These are phyloP conservation scores for Trissolcus japonicus DNA, from an alignment of 2,888 invertebrate species.

Conservation along the genomic window DNA sequence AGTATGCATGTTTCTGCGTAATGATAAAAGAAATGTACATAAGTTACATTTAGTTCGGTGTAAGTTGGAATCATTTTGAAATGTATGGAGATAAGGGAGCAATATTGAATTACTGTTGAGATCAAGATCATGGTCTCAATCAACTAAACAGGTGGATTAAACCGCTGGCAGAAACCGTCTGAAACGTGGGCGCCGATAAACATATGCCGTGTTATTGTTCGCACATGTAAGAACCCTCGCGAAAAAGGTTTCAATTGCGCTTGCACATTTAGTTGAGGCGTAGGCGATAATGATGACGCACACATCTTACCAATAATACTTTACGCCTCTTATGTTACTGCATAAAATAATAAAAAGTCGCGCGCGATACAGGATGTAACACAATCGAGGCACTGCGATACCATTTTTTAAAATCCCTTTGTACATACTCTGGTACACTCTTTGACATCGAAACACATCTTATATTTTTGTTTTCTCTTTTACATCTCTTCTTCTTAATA, in stretches of 20 bases:
- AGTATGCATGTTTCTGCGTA: no score
- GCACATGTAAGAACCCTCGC: slow-evolving; percentile 50
- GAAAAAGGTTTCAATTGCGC: slow-evolving; percentile 67
- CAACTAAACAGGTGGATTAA: slow-evolving; percentile 34
- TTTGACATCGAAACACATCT: no score
- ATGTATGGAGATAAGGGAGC: no score
- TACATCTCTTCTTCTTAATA: no score
- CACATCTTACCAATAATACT: slow-evolving; percentile 43
- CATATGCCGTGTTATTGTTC: slow-evolving; percentile 56
- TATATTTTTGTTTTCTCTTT: no score
- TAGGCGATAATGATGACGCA: slow-evolving; percentile 69
- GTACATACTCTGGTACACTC: no score
- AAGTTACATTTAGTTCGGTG: no score
- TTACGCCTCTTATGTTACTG: slow-evolving; percentile 48
- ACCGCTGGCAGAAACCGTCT: slow-evolving; percentile 13
- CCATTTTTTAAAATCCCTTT: slow-evolving; percentile 13
- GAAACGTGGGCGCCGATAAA: slow-evolving; percentile 55
- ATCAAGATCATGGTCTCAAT: slow-evolving; percentile 4
- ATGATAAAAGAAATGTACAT: no score
- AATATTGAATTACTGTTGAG: no score
- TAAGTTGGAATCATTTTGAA: no score
- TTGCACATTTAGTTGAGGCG: slow-evolving; percentile 66
- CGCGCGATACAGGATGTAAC: slow-evolving; percentile 39
- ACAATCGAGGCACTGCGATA: slow-evolving; percentile 18
- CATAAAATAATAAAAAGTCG: slow-evolving; percentile 39